Evolutionary conservation across 2,888 invertebrate species (phyloP).

Genomic region (Heliconius sara): DNA sequence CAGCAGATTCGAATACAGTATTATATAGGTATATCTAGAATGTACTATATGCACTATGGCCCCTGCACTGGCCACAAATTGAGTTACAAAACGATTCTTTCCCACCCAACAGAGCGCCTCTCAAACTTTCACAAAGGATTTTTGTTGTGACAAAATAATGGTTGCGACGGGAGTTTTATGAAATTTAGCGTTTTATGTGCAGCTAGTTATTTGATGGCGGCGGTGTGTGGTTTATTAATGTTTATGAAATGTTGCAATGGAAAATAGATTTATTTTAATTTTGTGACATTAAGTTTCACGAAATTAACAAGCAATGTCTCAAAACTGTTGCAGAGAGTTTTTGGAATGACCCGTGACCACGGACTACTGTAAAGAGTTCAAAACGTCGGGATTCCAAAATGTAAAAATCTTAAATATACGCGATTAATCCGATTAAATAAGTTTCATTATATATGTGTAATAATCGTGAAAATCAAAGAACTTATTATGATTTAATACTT

Average conservation of each 20-base stretch:
- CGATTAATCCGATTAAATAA: no score
- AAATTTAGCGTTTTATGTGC: conserved; percentile 18
- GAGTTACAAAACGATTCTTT: conserved; percentile 81
- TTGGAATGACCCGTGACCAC: no score
- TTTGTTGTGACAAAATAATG: conserved; percentile 48
- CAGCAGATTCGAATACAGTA: conserved; percentile 13
- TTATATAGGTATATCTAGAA: neutral
- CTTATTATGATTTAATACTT: no score
- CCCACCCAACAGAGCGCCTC: conserved; percentile 61
- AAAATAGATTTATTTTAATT: neutral
- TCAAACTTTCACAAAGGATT: conserved; percentile 71
- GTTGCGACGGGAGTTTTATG: conserved; percentile 25
- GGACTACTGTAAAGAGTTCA: no score
- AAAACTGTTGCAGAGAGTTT: no score
- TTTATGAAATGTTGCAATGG: neutral
- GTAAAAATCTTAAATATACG: no score
- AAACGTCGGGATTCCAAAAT: no score
- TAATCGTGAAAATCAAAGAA: no score
- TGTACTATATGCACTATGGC: conserved; percentile 44
- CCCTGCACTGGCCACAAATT: conserved; percentile 73
- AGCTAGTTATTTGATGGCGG: conserved; percentile 19
- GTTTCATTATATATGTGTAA: no score
- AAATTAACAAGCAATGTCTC: no score
- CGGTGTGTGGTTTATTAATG: neutral
- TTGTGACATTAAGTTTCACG: neutral